These are phyloP conservation scores for Galerucella nymphaeae DNA, from an alignment of 2,888 invertebrate genomes.

Conservation along the genomic window DNA sequence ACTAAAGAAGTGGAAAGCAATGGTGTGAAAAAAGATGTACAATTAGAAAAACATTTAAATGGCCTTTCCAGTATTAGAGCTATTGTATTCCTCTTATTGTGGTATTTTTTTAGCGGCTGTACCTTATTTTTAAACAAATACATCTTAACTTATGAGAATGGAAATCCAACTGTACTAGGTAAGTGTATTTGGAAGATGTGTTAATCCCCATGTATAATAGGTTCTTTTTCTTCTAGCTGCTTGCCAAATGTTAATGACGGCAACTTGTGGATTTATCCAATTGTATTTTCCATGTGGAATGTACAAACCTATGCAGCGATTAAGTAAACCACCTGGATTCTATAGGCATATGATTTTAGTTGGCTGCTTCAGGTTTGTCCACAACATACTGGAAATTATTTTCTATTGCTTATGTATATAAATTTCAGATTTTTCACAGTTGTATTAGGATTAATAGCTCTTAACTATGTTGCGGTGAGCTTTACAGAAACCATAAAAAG, in stretches of 20 bases:
- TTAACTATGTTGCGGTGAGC: slow-evolving; percentile 83
- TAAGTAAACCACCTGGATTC: slow-evolving; percentile 75
- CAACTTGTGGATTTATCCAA: slow-evolving; percentile 79
- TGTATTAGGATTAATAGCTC: slow-evolving; percentile 77
- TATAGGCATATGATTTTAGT: slow-evolving; percentile 79
- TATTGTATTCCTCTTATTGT: slow-evolving; percentile 72
- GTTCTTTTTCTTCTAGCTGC: slow-evolving; percentile 68
- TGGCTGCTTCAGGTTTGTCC: slow-evolving; percentile 74
- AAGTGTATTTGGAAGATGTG: slow-evolving; percentile 49
- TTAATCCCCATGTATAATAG: too few species aligned
- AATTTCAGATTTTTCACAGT: slow-evolving; percentile 76
- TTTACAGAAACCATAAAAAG: slow-evolving; percentile 86
- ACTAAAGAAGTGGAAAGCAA: slow-evolving; percentile 45
- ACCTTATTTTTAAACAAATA: slow-evolving; percentile 83
- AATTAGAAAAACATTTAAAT: slow-evolving; percentile 44
- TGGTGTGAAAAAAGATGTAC: slow-evolving; percentile 43
- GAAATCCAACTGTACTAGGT: slow-evolving; percentile 81
- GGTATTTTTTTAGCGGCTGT: slow-evolving; percentile 83
- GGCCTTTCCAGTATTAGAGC: slow-evolving; percentile 72
- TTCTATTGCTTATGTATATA: neutral
- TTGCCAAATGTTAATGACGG: slow-evolving; percentile 81
- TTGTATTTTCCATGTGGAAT: slow-evolving; percentile 80
- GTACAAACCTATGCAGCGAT: slow-evolving; percentile 71
- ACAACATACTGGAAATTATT: slow-evolving; percentile 1
- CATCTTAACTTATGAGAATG: slow-evolving; percentile 77